A percentile compares a stretch with the other conserved stretches of the same genome.
Conservation (phyloP, 1,140 invertebrate genomes). For the Lepidostoma basale region DNA sequence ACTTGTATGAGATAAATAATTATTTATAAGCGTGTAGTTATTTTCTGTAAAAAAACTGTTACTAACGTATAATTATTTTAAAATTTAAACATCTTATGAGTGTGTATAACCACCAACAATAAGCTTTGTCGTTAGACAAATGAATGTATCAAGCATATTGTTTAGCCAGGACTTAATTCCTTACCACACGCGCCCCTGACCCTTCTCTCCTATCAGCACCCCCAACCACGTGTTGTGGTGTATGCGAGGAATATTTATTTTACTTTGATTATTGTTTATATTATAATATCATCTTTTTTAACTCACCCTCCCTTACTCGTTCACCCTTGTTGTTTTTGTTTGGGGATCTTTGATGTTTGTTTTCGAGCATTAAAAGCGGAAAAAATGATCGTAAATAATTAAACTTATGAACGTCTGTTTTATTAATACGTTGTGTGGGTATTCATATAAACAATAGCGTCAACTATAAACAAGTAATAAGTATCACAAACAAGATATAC, state of each 20-base stretch:
- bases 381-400: not conserved
- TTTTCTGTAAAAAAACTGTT: not conserved
- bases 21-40: no score
- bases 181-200: not conserved
- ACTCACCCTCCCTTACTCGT: not conserved
- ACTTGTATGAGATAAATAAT: no score
- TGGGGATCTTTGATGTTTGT: not conserved
- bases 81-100: not conserved
- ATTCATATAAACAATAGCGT: no score
- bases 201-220: constrained; percentile 24
- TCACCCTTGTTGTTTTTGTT: not conserved
- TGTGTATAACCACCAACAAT: no score
- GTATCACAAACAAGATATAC: no score
- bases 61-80: not conserved
- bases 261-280: constrained; percentile 34
- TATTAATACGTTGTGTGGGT: no score
- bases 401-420: no score
- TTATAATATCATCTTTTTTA: constrained; percentile 31
- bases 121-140: not conserved
- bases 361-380: not conserved
- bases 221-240: constrained; percentile 22
- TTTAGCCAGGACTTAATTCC: not conserved
- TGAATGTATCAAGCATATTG: no score
- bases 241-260: constrained; percentile 19
- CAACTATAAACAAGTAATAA: no score